Evolutionary conservation across 1,140 invertebrate genomes (phyloP).

Genomic region (Holcopasites calliopsidis): DNA sequence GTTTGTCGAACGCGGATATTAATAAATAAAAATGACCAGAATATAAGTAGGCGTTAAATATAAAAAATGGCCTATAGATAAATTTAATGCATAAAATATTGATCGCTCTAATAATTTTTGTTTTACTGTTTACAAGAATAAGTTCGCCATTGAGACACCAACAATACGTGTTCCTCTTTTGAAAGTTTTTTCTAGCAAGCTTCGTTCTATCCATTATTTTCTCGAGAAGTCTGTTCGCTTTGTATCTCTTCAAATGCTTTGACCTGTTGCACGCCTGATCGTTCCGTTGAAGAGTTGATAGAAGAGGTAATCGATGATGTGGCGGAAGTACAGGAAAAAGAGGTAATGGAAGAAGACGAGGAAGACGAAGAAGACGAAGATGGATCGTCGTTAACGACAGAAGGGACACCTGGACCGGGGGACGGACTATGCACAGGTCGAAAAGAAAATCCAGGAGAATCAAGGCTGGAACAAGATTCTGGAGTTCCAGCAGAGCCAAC

Average conservation of each 20-base stretch:
- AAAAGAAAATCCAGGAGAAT: conserved; percentile 82
- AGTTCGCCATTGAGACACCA: not conserved
- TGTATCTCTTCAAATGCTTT: conserved; percentile 63
- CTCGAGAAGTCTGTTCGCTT: conserved; percentile 55
- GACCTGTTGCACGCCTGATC: conserved; percentile 70
- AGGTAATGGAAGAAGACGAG: conserved; percentile 21
- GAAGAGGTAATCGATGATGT: too few species aligned
- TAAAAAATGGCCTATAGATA: conserved; percentile 7
- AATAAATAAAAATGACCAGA: conserved; percentile 42
- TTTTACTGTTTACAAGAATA: conserved; percentile 33
- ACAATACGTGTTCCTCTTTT: conserved; percentile 14
- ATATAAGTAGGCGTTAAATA: conserved; percentile 2
- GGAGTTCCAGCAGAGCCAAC: conserved; percentile 82
- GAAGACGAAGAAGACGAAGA: conserved; percentile 63
- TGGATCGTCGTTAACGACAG: conserved; percentile 69
- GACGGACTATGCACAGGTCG: conserved; percentile 80
- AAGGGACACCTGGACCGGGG: conserved; percentile 67
- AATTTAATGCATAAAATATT: conserved; percentile 23
- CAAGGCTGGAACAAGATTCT: conserved; percentile 82
- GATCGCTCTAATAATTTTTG: conserved; percentile 16
- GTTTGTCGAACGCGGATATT: conserved; percentile 24
- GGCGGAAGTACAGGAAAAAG: too few species aligned
- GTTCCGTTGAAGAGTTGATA: conserved; percentile 36
- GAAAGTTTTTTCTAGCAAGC: not conserved
- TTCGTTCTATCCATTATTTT: conserved; percentile 56